Evolutionary conservation across 2,113 vertebrate species (phyloP).

Genomic region (Oncorhynchus gorbuscha): DNA sequence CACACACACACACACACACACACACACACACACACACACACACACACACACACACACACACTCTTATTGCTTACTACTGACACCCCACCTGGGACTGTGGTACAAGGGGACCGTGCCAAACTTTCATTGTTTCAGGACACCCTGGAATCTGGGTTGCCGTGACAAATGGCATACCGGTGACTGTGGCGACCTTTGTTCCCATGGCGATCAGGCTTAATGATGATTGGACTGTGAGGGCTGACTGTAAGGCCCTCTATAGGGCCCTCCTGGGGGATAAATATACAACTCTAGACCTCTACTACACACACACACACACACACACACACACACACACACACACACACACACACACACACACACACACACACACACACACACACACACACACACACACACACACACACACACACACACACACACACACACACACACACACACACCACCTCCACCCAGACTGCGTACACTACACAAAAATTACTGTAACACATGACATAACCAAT

Average conservation of each 20-base stretch:
- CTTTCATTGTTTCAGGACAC: slow-evolving; percentile 26
- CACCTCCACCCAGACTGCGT: too few relatives aligned
- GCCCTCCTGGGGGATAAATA: neutral
- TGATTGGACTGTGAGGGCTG: slow-evolving; percentile 26
- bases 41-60: neutral
- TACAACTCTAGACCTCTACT: neutral
- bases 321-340: slow-evolving; percentile 1
- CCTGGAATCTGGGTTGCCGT: slow-evolving; percentile 46
- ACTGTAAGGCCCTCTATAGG: slow-evolving; percentile 6
- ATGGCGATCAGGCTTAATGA: slow-evolving; percentile 50
- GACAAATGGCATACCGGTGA: slow-evolving; percentile 48
- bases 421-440: neutral
- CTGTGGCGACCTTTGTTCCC: slow-evolving; percentile 50
- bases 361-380: slow-evolving; percentile 3
- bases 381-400: slow-evolving; percentile 6
- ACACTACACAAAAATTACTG: too few relatives aligned
- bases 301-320: slow-evolving; percentile 11
- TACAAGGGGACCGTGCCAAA: slow-evolving; percentile 10
- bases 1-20: neutral
- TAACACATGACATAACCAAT: too few relatives aligned
- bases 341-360: slow-evolving; percentile 6
- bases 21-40: slow-evolving; percentile 15
- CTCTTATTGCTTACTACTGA: neutral
- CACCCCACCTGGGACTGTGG: slow-evolving; percentile 20
- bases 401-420: slow-evolving; percentile 6